phyloP scores from a whole-genome alignment of 2,797 vertebrate species.

The Pseudopleuronectes americanus region DNA sequence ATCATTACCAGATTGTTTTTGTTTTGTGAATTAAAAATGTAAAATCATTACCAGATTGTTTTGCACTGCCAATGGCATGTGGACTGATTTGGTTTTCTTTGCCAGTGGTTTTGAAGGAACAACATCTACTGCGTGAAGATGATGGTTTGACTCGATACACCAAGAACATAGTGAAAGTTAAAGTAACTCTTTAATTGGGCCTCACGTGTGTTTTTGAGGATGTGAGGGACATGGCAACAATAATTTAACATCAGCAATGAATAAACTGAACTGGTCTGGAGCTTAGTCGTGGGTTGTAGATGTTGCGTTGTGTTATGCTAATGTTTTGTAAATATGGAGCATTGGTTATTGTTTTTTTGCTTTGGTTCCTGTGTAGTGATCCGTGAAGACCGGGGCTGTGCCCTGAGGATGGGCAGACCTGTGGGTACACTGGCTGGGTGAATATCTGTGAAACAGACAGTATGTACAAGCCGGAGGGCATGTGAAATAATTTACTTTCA shows the following conservation, averaged over 20 bases:
- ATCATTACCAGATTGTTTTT: not conserved
- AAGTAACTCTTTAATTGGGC: not conserved
- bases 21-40: too few relatives aligned
- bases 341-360: conserved; percentile 14
- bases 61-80: too few relatives aligned
- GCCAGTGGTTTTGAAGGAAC: not conserved
- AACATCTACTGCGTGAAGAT: not conserved
- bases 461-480: conserved; percentile 75
- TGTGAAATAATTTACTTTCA: conserved; percentile 80
- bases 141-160: not conserved
- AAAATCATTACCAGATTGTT: not conserved
- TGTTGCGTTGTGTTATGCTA: not conserved
- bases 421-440: conserved; percentile 50
- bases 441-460: conserved; percentile 74
- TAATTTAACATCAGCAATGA: not conserved
- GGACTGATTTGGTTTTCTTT: not conserved
- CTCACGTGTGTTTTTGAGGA: not conserved
- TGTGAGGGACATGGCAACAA: not conserved
- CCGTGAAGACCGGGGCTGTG: conserved; percentile 32
- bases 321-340: conserved; percentile 29
- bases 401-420: conserved; percentile 62
- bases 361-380: conserved; percentile 42
- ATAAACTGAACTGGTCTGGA: not conserved
- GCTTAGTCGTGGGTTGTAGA: not conserved
- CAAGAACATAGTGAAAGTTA: not conserved